Conservation (phyloP, 2,888 invertebrate species). For the Acanthoscelides obtectus region DNA sequence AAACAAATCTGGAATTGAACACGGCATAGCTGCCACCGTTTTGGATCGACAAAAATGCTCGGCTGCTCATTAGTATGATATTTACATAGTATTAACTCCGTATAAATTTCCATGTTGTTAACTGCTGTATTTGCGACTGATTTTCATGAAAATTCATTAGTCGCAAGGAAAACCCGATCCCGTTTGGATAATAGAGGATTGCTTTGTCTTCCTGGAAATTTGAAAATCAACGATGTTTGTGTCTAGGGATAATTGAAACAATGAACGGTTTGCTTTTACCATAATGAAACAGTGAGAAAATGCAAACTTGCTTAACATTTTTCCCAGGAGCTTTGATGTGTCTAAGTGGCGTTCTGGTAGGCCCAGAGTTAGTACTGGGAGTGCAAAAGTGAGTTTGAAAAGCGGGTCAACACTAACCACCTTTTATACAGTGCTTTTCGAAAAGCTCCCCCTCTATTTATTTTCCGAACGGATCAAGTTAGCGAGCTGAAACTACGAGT, state of each 20-base stretch:
- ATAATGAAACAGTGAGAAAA: neutral
- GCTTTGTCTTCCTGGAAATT: neutral
- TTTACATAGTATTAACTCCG: constrained; percentile 38
- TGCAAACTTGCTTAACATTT: too few relatives aligned
- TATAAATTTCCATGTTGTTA: constrained; percentile 38
- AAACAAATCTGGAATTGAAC: neutral
- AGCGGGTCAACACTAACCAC: too few relatives aligned
- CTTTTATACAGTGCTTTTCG: too few relatives aligned
- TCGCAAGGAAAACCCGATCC: neutral
- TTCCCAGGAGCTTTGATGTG: too few relatives aligned
- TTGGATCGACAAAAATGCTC: constrained; percentile 14
- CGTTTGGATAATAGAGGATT: neutral
- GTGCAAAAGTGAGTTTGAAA: too few relatives aligned
- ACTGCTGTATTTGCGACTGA: constrained; percentile 33
- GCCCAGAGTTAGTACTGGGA: too few relatives aligned
- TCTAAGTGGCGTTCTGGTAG: too few relatives aligned
- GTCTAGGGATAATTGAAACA: neutral
- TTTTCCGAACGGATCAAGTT: too few relatives aligned
- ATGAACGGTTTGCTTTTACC: neutral
- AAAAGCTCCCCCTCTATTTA: too few relatives aligned
- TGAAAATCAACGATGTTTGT: neutral
- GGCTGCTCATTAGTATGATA: constrained; percentile 25
- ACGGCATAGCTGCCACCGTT: neutral
- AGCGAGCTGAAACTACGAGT: too few relatives aligned
- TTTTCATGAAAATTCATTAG: constrained; percentile 37